Percentiles rank a stretch among this genome's conserved stretches.
These are phyloP conservation scores for Ctenodactylus gundi DNA, from an alignment of 2,113 vertebrate species.

Conservation along the genomic window DNA sequence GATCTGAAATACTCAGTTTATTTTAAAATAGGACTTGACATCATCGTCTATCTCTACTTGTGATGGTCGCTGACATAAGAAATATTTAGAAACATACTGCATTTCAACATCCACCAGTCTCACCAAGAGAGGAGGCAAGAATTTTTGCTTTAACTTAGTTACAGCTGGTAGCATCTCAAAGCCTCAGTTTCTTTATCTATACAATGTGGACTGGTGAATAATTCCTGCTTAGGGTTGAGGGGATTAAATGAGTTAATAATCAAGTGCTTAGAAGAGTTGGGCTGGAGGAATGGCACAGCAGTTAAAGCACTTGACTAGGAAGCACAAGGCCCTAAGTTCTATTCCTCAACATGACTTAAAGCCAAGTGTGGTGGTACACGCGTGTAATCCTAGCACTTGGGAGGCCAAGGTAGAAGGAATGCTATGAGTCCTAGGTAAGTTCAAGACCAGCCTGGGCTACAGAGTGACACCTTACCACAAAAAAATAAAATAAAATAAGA, in stretches of 20 bases:
- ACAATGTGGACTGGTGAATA: not conserved
- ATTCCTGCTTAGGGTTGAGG: not conserved
- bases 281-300: no score
- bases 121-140: not conserved
- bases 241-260: not conserved
- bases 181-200: not conserved
- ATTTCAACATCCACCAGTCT: not conserved
- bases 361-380: no score
- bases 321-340: no score
- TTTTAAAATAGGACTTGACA: conserved; percentile 8
- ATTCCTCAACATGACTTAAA: no score
- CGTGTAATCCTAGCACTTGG: no score
- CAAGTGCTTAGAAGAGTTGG: not conserved
- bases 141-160: conserved; percentile 39
- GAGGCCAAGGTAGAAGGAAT: no score
- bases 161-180: not conserved
- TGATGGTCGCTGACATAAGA: no score
- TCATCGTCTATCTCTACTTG: not conserved
- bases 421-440: no score
- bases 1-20: not conserved
- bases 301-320: no score
- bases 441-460: no score
- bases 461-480: no score
- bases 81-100: not conserved
- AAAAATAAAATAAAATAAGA: no score